Percentiles rank a stretch among this genome's conserved stretches.
phyloP scores from a whole-genome alignment of 2,797 vertebrate genomes.

The Anniella stebbinsi region DNA sequence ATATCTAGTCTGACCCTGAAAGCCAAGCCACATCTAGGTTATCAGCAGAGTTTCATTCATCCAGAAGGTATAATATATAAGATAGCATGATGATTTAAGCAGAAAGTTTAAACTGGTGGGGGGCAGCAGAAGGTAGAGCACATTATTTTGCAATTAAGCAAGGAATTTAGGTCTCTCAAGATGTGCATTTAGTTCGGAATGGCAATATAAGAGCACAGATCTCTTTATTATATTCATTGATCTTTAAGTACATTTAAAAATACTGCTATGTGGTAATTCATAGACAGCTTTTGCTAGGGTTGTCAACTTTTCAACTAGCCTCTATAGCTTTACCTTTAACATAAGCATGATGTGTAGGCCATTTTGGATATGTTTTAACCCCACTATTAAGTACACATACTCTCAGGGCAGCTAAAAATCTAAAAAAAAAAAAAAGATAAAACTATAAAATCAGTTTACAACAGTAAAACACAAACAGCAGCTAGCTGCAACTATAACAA shows the following conservation, averaged over 20 bases:
- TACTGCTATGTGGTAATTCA: background rate
- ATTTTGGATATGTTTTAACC: background rate
- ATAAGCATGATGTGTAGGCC: background rate
- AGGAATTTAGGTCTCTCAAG: background rate
- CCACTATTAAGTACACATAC: background rate
- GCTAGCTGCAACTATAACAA: background rate
- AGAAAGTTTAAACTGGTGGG: background rate
- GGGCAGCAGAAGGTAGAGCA: background rate
- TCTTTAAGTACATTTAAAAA: background rate
- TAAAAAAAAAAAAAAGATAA: background rate
- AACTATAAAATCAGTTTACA: background rate
- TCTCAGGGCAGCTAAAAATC: background rate
- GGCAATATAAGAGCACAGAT: background rate
- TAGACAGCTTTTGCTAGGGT: background rate
- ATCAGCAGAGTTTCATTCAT: background rate
- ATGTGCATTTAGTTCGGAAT: background rate
- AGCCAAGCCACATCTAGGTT: background rate
- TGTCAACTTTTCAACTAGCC: background rate
- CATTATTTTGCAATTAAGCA: background rate
- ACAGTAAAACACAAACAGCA: background rate
- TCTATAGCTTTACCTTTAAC: background rate
- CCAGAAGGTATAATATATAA: background rate
- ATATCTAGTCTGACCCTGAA: background rate
- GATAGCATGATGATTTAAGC: too few species aligned
- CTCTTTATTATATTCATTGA: background rate